Conservation (phyloP, 2,888 invertebrate genomes). For the Philaethria dido region DNA sequence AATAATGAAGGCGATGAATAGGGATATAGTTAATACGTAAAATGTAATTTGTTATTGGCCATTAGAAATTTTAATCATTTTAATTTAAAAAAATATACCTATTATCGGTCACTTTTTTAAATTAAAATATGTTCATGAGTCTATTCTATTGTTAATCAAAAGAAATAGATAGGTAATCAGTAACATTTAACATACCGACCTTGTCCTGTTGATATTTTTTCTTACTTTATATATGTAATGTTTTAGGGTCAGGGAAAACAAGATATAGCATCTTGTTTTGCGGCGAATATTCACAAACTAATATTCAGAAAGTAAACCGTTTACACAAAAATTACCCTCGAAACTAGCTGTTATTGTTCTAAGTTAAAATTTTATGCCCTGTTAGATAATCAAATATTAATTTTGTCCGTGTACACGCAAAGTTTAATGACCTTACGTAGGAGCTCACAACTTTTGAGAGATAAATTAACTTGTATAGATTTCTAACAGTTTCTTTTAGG, state of each 20-base stretch:
- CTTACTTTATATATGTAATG: too few species aligned
- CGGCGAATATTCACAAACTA: too few species aligned
- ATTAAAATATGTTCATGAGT: background rate
- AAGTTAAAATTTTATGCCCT: background rate
- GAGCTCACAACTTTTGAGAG: background rate
- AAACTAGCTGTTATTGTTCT: background rate
- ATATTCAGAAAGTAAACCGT: too few species aligned
- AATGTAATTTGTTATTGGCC: background rate
- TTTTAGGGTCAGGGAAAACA: too few species aligned
- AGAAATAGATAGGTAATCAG: background rate
- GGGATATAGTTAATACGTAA: background rate
- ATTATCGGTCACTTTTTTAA: background rate
- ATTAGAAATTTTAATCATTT: too few species aligned
- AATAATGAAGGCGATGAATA: background rate
- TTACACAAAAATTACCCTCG: background rate
- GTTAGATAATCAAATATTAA: background rate
- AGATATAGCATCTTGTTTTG: too few species aligned
- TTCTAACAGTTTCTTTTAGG: too few species aligned
- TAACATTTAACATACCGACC: background rate
- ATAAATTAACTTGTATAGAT: background rate
- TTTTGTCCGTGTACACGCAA: background rate
- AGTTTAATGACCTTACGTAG: background rate
- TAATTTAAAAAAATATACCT: too few species aligned
- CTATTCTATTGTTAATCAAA: background rate
- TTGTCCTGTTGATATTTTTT: too few species aligned